Base-by-base conservation (phyloP, 2,888 invertebrate genomes). In the Eustalomyia histrio region DNA sequence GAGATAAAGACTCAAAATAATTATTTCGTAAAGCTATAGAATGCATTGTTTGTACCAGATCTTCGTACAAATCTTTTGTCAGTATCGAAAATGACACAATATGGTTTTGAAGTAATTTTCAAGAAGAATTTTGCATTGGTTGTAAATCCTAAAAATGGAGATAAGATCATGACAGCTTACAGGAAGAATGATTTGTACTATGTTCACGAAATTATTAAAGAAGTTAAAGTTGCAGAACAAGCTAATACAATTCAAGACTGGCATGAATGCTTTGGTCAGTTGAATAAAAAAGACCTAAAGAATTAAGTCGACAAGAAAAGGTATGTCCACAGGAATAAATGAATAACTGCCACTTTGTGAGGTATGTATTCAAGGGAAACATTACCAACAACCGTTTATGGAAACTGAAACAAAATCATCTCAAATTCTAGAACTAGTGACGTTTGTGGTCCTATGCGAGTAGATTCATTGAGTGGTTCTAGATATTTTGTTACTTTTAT, bases 21-120 rank as follows among this genome's bases (percentile, higher is more conserved):
- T 17, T n/a, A 35, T 14, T 53, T 53, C 5, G 61, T 61, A 1
- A 53, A 53, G 12, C 24, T 35, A 9, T 3, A 63, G 10, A 21
- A 35, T 18, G 55, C 72, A 35, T 21, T 72, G 17, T 55, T 53
- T 39, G 72, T 63, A 12, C 72, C 72, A 50, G 64, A 64, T 47
- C 24, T 64, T 21, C 18, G 63, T 21, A 35, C 58, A 29, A 75
- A 75, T 60, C 55, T 75, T 33, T 17, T 75, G 35, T 76, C 76
- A 21, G 55, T 76, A 5, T 57, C 61, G 17, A 76, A 68, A 24
- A 35, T 76, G 29, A 68, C 75, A 24, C 47, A 69, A 16, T 3
- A 35, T 21, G 72, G 72, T 43, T 53, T n/a, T 39, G 65, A 67
- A 50, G 60, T 75, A 2, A 57, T 18, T n/a, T 50, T 63, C 9